phyloP scores from a whole-genome alignment of 1,140 invertebrate genomes.

The Leucophenga varia region DNA sequence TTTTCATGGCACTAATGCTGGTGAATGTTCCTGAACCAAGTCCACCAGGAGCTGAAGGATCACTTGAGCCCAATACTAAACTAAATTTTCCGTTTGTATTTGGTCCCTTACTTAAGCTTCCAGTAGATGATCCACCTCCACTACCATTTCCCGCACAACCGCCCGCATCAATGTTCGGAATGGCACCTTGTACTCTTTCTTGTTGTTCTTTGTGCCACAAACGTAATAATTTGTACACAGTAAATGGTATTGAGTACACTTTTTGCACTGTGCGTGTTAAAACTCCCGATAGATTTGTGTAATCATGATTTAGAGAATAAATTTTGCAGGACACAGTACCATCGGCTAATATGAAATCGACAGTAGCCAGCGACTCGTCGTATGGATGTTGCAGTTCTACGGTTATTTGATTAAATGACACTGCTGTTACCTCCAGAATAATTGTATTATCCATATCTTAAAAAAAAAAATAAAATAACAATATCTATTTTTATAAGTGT shows the following conservation, averaged over 20 bases:
- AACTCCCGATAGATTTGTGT: slow-evolving; percentile 68
- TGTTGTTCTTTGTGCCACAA: slow-evolving; percentile 64
- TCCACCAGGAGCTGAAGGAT: slow-evolving; percentile 13
- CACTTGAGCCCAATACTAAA: slow-evolving; percentile 17
- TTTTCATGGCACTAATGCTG: slow-evolving; percentile 30
- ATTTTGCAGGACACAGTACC: slow-evolving; percentile 70
- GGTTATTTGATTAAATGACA: slow-evolving; percentile 85
- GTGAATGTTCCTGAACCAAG: slow-evolving; percentile 20
- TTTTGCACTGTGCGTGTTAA: slow-evolving; percentile 85
- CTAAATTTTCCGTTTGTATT: slow-evolving; percentile 31
- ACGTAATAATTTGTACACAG: slow-evolving; percentile 70
- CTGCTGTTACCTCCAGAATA: slow-evolving; percentile 88
- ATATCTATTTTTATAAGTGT: background rate
- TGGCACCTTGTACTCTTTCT: slow-evolving; percentile 55
- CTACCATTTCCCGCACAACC: slow-evolving; percentile 58
- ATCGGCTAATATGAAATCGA: slow-evolving; percentile 85
- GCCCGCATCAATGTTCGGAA: too few species aligned
- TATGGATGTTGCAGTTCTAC: slow-evolving; percentile 90
- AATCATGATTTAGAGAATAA: slow-evolving; percentile 59
- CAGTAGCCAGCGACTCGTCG: slow-evolving; percentile 89
- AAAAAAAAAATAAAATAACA: slow-evolving; percentile 21
- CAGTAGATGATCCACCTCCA: slow-evolving; percentile 3
- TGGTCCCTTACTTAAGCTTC: background rate
- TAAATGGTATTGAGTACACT: slow-evolving; percentile 88
- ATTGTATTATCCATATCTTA: slow-evolving; percentile 75